Conservation (phyloP, 2,113 vertebrate genomes). For the Rhynchopsitta pachyrhyncha region DNA sequence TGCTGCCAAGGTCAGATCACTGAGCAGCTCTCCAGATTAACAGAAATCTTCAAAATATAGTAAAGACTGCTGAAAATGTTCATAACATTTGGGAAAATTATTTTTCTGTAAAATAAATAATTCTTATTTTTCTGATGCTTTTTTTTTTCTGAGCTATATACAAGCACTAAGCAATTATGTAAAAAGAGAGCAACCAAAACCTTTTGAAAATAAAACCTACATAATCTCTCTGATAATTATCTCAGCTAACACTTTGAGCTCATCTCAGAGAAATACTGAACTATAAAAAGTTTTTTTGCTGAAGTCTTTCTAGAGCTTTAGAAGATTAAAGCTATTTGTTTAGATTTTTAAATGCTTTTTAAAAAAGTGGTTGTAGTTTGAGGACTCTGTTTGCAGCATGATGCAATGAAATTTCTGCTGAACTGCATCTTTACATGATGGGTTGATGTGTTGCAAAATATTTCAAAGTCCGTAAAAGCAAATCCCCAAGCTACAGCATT, state of each 20-base stretch:
- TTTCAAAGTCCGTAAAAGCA: neutral
- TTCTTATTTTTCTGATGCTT: neutral
- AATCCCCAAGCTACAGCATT: neutral
- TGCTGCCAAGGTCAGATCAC: neutral
- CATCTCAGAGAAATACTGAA: conserved; percentile 40
- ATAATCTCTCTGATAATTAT: conserved; percentile 65
- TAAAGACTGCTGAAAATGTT: neutral
- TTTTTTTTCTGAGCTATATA: neutral
- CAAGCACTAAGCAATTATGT: conserved; percentile 17
- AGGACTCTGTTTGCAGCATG: neutral
- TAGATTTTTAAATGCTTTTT: neutral
- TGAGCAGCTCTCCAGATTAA: neutral
- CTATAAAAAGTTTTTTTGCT: conserved; percentile 36
- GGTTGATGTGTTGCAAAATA: neutral
- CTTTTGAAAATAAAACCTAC: conserved; percentile 53
- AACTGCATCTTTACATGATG: neutral
- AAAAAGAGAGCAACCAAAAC: conserved; percentile 40
- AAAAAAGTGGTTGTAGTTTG: neutral
- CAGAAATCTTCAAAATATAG: neutral
- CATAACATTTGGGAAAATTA: neutral
- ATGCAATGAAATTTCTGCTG: neutral
- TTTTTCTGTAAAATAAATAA: conserved; percentile 29
- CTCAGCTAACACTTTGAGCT: conserved; percentile 38
- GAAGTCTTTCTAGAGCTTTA: conserved; percentile 33
- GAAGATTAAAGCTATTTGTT: conserved; percentile 65